Evolutionary conservation across 2,888 invertebrate genomes (phyloP).

Genomic region (Gymnoscelis rufifasciata): DNA sequence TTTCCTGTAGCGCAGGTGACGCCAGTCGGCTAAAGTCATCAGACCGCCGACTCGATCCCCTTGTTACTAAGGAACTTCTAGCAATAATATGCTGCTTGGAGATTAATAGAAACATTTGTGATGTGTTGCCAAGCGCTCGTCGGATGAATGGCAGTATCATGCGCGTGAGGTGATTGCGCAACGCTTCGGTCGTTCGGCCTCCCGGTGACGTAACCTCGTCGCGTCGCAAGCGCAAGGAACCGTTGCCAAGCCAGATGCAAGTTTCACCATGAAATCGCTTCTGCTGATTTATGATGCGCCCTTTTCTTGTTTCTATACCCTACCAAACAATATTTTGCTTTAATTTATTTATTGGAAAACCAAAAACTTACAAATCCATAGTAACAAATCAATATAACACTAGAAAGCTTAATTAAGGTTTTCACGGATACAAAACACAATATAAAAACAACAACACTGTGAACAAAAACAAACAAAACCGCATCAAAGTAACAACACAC

Average conservation of each 20-base stretch:
- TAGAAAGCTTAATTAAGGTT: no score
- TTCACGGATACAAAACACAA: no score
- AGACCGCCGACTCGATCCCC: slow-evolving; percentile 5
- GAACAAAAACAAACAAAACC: no score
- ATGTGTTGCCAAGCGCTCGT: slow-evolving; percentile 56
- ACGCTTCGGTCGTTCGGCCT: slow-evolving; percentile 30
- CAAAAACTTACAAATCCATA: no score
- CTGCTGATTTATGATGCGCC: not conserved
- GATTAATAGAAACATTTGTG: slow-evolving; percentile 26
- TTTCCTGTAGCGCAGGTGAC: slow-evolving; percentile 18
- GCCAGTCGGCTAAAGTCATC: slow-evolving; percentile 26
- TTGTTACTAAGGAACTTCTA: slow-evolving; percentile 16
- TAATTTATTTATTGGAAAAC: not conserved
- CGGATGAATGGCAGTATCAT: slow-evolving; percentile 65
- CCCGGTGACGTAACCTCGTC: slow-evolving; percentile 58
- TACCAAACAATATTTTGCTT: not conserved
- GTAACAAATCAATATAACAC: no score
- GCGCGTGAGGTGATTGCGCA: slow-evolving; percentile 67
- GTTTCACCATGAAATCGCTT: slow-evolving; percentile 7
- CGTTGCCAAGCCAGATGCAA: slow-evolving; percentile 30
- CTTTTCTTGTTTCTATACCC: not conserved
- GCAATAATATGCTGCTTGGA: slow-evolving; percentile 20
- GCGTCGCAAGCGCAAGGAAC: slow-evolving; percentile 46
- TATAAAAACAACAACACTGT: no score
- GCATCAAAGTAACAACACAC: no score